These are phyloP conservation scores for Agrochola macilenta DNA, from an alignment of 2,888 invertebrate species.

Conservation along the genomic window DNA sequence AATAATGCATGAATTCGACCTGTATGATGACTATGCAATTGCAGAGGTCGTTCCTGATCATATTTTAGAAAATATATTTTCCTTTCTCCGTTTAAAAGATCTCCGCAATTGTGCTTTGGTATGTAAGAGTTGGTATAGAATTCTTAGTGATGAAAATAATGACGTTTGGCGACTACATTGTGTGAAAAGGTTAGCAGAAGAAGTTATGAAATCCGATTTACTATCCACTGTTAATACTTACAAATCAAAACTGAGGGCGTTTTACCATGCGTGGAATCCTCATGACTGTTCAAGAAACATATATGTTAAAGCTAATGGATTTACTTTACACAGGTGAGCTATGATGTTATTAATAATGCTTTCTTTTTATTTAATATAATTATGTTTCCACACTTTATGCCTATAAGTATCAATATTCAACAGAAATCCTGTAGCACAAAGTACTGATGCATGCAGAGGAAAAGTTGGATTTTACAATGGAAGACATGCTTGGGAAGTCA, in stretches of 20 bases:
- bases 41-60: constrained; percentile 93
- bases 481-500: constrained; percentile 99
- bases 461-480: constrained; percentile 98
- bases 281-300: constrained; percentile 99
- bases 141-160: constrained; percentile 97
- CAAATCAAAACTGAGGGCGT: constrained; percentile 98
- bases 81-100: constrained; percentile 96
- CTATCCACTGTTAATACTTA: constrained; percentile 96
- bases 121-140: constrained; percentile 97
- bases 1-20: constrained; percentile 73
- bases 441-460: constrained; percentile 98
- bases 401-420: constrained; percentile 49
- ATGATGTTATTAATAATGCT: not conserved
- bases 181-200: constrained; percentile 96
- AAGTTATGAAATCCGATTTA: constrained; percentile 96
- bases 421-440: constrained; percentile 99
- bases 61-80: constrained; percentile 97
- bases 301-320: constrained; percentile 98
- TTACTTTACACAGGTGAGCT: constrained; percentile 96
- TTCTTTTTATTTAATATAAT: not conserved
- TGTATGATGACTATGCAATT: constrained; percentile 88
- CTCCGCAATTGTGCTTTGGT: constrained; percentile 97
- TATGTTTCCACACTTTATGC: not conserved
- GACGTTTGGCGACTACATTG: constrained; percentile 98
- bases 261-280: constrained; percentile 99